phyloP scores from a whole-genome alignment of 2,888 invertebrate species.

The Melinaea marsaeus region DNA sequence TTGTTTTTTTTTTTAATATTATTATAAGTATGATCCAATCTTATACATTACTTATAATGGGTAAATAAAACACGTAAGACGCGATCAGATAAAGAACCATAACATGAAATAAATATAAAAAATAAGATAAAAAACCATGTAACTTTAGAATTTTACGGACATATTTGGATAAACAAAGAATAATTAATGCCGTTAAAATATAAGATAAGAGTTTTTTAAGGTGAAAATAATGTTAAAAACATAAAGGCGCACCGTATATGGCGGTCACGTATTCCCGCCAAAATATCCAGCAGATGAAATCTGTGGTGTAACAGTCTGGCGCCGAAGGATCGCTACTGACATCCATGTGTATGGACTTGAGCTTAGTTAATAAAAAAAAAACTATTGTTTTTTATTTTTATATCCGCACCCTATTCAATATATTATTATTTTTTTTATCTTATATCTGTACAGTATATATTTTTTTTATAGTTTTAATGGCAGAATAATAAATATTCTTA shows the following conservation, averaged over 20 bases:
- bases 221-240: constrained; percentile 51
- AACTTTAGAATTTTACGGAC: constrained; percentile 27
- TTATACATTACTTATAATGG: neutral
- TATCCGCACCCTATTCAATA: neutral
- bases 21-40: too few species aligned
- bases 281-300: constrained; percentile 68
- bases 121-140: constrained; percentile 12
- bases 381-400: neutral
- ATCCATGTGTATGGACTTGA: constrained; percentile 14
- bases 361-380: neutral
- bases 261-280: constrained; percentile 66
- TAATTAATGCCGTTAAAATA: constrained; percentile 48
- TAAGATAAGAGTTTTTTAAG: constrained; percentile 49
- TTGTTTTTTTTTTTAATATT: too few species aligned
- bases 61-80: constrained; percentile 2
- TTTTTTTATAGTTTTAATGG: too few species aligned
- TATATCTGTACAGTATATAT: too few species aligned
- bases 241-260: constrained; percentile 56
- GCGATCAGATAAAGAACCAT: neutral
- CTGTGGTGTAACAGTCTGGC: constrained; percentile 66
- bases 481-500: too few species aligned
- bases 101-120: constrained; percentile 2
- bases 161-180: constrained; percentile 51
- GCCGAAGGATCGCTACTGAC: constrained; percentile 39
- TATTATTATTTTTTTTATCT: neutral